Base-by-base conservation (phyloP, 2,797 vertebrate genomes). In the Tachyglossus aculeatus region DNA sequence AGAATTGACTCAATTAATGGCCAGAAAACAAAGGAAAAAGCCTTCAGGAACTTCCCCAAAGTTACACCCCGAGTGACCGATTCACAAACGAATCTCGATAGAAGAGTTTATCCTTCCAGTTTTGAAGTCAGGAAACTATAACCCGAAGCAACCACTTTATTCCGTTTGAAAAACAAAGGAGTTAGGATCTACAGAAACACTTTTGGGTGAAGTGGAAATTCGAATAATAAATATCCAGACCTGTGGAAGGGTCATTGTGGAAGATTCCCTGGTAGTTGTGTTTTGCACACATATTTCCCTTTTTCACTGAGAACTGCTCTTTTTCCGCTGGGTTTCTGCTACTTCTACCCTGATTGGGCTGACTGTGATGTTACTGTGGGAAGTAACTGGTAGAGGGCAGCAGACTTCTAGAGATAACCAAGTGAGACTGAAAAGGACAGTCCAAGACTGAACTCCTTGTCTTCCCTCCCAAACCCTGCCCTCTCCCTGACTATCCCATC, bases 321-420 rank as follows among this genome's bases (percentile, higher is more conserved):
- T 66, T 51, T 67, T 57, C 18, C 54, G 21, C 55, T 29, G 36
- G 12, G 4, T 59, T 7, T 73, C 32, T 41, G 9, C 59, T 9
- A 73, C 14, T 60, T 41, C 45, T 14, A 24, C 14, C 15, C 7
- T 45, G 36, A 54, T 34, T 71, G 25, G 9, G 25, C 14, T 50
- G 31, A 45, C 50, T 18, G 44, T 22, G 27, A 54, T 67, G 61
- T 37, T 60, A 58, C 67, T 74, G 32, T 25, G 25, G 13, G n/a
- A 74, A 74, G 48, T 8, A 59, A 70, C 69, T 67, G 16, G 16
- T 57, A 72, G 84, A 47, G 78, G 64, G 77, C 67, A 91, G 78
- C 38, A 84, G 73, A 64, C 15, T 78, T 64, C 52, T 76, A 81
- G 45, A 80, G 13, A 78, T 48, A 61, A 84, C 65, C 16, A 57